These are phyloP conservation scores for Emmelina monodactyla DNA, from an alignment of 2,888 invertebrate species.

Conservation along the genomic window DNA sequence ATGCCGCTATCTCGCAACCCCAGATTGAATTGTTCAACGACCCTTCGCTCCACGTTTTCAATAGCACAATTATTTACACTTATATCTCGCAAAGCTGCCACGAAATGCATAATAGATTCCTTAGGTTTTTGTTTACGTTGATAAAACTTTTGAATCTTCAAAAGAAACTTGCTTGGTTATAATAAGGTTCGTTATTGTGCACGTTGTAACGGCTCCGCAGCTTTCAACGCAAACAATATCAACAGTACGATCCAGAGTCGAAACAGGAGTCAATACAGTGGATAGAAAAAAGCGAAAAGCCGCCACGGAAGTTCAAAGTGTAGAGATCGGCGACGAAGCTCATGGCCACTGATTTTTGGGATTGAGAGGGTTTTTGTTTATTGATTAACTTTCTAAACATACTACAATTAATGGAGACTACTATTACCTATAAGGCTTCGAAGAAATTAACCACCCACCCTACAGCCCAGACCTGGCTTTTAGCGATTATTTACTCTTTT, in stretches of 20 bases:
- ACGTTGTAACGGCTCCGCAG: too few species aligned
- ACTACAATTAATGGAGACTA: neutral
- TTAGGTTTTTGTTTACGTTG: too few species aligned
- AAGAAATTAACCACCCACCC: neutral
- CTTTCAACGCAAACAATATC: too few species aligned
- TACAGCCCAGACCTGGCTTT: neutral
- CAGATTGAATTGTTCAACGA: too few species aligned
- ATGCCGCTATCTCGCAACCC: too few species aligned
- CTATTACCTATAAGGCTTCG: neutral
- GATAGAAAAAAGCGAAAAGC: conserved; percentile 10
- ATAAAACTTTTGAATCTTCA: too few species aligned
- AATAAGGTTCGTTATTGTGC: too few species aligned
- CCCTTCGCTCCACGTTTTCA: too few species aligned
- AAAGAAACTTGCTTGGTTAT: too few species aligned
- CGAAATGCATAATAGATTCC: too few species aligned
- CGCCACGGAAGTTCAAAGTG: conserved; percentile 1
- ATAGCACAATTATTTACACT: too few species aligned
- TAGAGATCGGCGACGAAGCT: conserved; percentile 3
- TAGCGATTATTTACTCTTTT: neutral
- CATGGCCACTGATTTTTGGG: conserved; percentile 5
- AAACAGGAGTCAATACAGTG: conserved; percentile 11
- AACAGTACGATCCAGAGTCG: conserved; percentile 1
- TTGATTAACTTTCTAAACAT: neutral
- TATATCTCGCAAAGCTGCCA: too few species aligned
- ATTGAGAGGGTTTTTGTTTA: neutral